Conservation (phyloP, 2,113 vertebrate species). For the Formicarius rufipectus region DNA sequence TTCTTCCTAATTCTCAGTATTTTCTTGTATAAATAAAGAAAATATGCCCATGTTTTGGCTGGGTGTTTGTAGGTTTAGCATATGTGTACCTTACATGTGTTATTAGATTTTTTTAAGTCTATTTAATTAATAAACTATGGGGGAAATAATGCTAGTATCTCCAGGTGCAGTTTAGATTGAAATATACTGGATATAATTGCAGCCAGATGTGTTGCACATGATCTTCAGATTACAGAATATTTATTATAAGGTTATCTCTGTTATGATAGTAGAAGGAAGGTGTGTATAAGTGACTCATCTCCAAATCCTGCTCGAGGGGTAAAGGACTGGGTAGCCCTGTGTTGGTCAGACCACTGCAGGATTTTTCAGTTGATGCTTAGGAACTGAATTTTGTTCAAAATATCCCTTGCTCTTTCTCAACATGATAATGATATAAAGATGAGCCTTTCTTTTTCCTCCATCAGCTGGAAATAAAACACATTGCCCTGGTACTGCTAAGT, state of each 20-base stretch:
- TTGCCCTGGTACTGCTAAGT: background rate
- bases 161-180: background rate
- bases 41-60: background rate
- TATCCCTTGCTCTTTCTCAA: background rate
- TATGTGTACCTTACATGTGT: background rate
- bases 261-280: background rate
- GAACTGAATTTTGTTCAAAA: background rate
- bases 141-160: fast-evolving
- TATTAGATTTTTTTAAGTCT: background rate
- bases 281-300: background rate
- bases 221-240: background rate
- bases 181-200: background rate
- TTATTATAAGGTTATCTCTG: background rate
- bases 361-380: background rate
- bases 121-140: background rate
- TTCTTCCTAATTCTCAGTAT: background rate
- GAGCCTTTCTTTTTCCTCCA: background rate
- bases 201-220: background rate
- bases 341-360: background rate
- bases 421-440: background rate
- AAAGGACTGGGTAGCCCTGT: background rate
- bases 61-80: background rate
- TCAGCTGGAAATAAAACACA: background rate
- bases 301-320: background rate
- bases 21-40: background rate